Base-by-base conservation (phyloP, 2,888 invertebrate genomes). In the Eristalis pertinax region DNA sequence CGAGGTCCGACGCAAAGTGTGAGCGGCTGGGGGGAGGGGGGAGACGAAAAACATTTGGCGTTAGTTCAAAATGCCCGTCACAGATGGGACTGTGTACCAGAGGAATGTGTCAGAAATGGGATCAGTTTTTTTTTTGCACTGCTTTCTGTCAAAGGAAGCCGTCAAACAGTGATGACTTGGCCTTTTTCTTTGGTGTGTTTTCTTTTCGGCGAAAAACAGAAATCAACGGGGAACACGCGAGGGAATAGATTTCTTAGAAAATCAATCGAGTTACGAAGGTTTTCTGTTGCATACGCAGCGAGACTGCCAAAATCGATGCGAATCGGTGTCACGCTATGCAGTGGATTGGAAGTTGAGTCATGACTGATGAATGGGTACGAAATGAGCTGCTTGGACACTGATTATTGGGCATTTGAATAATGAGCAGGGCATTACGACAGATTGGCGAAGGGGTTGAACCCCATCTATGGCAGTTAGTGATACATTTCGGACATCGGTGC, bases 1-100 rank as follows among this genome's bases (percentile, higher is more conserved):
- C 64, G 58, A 4, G 24, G 26, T 24, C 10, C 15, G 60, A 13
- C 15, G 60, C 15, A 15, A 60, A 11, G 26, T 13, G 26, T 15
- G 60, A 5, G n/a, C 7, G 32, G 4, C 5, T 32, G 8, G 32
- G 32, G 10, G 32, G 32, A 10, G 32, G 32, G 32, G 7, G 32
- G 26, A 26, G 26, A 26, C 8, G 7, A 32, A 70, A 13, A 76
- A 41, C 70, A 73, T 67, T 76, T 82, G 76, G 69, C 70, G 70
- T 50, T 7, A 43, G 62, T 26, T 76, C 76, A 76, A 76, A 72
- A 76, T 29, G 82, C 70, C 81, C 35, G 65, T 76, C 82, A 82
- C 2, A 24, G 11, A 10, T 60, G 50, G 50, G 19, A 60, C 7
- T 38, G 11, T 15, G 4, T n/a, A n/a, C 43, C 13, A 38, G 29